Evolutionary conservation across 2,888 invertebrate species (phyloP).

Genomic region (Dynastes hyllus): DNA sequence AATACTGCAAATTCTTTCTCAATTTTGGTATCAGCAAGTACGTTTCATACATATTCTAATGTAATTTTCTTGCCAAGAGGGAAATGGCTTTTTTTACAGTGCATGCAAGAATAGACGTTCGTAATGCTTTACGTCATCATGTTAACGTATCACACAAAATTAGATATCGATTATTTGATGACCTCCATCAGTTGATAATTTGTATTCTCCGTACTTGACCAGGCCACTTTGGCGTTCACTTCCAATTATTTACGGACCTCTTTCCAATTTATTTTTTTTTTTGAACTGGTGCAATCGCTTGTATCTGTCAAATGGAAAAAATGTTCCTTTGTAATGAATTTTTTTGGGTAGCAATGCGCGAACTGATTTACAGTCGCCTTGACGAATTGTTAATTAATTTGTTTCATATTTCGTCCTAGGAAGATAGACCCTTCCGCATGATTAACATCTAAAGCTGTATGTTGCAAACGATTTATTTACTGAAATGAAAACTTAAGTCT

Average conservation of each 20-base stretch:
- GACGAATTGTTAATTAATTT: neutral
- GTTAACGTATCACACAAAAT: slow-evolving; percentile 33
- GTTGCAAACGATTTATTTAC: no score
- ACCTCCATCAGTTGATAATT: slow-evolving; percentile 33
- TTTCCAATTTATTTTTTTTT: neutral
- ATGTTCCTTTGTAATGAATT: neutral
- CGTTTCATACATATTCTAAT: no score
- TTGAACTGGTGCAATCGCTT: neutral
- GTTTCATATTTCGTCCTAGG: neutral
- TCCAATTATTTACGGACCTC: slow-evolving; percentile 9
- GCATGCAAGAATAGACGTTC: neutral
- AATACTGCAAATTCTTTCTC: no score
- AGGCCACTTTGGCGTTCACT: neutral
- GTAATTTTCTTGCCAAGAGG: no score
- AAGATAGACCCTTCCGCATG: no score
- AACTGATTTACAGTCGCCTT: slow-evolving; percentile 10
- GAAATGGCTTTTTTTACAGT: no score
- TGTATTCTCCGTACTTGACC: slow-evolving; percentile 27
- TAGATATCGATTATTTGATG: slow-evolving; percentile 43
- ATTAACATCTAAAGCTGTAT: no score
- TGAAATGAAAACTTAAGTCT: no score
- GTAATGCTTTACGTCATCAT: slow-evolving; percentile 10
- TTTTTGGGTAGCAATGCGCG: slow-evolving; percentile 17
- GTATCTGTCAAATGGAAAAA: neutral
- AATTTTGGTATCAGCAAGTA: no score